These are phyloP conservation scores for Pygoscelis adeliae DNA, from an alignment of 2,113 vertebrate genomes.

Conservation along the genomic window DNA sequence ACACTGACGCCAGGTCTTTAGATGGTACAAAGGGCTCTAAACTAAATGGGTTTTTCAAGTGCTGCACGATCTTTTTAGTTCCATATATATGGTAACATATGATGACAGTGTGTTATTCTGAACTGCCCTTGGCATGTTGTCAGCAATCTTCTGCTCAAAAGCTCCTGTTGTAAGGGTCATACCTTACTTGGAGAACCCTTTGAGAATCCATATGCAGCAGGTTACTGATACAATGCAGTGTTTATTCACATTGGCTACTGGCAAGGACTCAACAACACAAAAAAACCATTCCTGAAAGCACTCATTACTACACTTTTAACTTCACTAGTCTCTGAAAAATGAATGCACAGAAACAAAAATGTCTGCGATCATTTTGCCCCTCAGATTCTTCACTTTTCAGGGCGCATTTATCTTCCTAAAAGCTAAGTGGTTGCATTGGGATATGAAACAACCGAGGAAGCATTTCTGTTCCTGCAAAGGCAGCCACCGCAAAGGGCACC, in stretches of 20 bases:
- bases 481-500: neutral
- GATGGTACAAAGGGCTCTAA: neutral
- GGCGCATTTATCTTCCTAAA: neutral
- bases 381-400: neutral
- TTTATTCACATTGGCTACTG: neutral
- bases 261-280: neutral
- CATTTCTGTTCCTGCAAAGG: neutral
- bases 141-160: neutral
- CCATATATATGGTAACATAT: neutral
- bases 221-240: neutral
- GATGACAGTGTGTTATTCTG: neutral
- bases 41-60: neutral
- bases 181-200: neutral
- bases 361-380: neutral
- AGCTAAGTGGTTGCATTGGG: neutral
- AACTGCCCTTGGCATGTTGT: neutral
- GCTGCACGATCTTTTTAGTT: neutral
- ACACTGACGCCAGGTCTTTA: neutral
- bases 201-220: neutral
- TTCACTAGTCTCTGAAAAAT: neutral
- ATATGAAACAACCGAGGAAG: neutral
- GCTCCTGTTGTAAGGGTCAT: neutral
- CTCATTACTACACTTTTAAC: neutral
- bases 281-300: neutral
- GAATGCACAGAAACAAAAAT: neutral